These are phyloP conservation scores for Pogonomyrmex barbatus DNA, from an alignment of 1,140 invertebrate species.

Conservation along the genomic window DNA sequence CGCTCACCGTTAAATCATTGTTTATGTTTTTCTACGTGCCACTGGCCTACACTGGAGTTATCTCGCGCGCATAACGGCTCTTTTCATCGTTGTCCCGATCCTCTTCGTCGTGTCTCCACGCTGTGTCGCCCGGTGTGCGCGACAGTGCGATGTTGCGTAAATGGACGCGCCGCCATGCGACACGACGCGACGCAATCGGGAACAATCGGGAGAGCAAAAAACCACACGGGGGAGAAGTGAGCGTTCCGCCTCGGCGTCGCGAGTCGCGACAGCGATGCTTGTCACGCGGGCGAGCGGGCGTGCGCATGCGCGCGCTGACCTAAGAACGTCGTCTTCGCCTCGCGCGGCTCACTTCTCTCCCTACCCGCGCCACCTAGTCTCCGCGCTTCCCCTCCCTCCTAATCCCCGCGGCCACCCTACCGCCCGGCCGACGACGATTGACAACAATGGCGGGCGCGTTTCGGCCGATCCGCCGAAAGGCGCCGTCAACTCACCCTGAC, in stretches of 20 bases:
- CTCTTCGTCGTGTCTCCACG: not conserved
- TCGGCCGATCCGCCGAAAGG: conserved; percentile 78
- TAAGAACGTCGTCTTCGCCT: conserved; percentile 79
- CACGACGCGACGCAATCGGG: no score
- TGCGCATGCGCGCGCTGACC: conserved; percentile 72
- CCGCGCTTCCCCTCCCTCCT: not conserved
- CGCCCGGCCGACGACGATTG: conserved; percentile 75
- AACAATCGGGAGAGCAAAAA: no score
- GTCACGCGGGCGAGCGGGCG: not conserved
- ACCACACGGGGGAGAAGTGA: not conserved
- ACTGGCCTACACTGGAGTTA: conserved; percentile 22
- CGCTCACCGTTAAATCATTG: no score
- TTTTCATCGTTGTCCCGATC: conserved; percentile 4
- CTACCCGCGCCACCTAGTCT: not conserved
- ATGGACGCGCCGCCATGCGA: not conserved
- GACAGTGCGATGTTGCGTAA: not conserved
- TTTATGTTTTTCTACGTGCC: no score
- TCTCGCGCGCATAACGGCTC: conserved; percentile 1
- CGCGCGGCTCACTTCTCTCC: not conserved
- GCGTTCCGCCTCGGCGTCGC: conserved; percentile 35
- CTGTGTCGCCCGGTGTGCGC: not conserved
- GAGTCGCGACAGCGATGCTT: conserved; percentile 11
- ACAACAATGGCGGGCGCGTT: conserved; percentile 84
- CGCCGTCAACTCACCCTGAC: conserved; percentile 62
- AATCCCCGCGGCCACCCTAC: not conserved